These are phyloP conservation scores for Chorisops tibialis DNA, from an alignment of 2,888 invertebrate species.

Conservation along the genomic window DNA sequence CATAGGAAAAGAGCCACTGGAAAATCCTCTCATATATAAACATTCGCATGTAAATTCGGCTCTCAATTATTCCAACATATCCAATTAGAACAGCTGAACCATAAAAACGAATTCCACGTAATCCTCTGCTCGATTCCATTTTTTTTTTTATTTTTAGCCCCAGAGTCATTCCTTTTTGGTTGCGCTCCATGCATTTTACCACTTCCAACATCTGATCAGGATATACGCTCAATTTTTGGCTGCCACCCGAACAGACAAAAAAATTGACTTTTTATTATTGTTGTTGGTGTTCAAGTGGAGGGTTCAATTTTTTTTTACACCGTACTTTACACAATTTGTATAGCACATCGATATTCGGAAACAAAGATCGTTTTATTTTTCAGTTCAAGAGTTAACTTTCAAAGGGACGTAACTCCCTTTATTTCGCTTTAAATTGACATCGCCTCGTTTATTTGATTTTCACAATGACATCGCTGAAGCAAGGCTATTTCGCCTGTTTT, in stretches of 20 bases:
- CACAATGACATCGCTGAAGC: constrained; percentile 4
- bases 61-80: constrained; percentile 33
- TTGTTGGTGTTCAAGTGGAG: too few species aligned
- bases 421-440: constrained; percentile 10
- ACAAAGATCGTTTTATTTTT: not conserved
- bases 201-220: too few species aligned
- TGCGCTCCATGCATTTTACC: too few species aligned
- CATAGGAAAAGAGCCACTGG: too few species aligned
- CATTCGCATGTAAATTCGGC: constrained; percentile 31
- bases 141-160: not conserved
- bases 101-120: constrained; percentile 30
- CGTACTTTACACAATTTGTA: too few species aligned
- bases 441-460: constrained; percentile 20
- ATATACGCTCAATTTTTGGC: too few species aligned
- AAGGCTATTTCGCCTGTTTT: not conserved
- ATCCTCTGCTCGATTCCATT: constrained; percentile 23
- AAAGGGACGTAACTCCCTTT: not conserved
- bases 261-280: too few species aligned
- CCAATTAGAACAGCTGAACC: constrained; percentile 32
- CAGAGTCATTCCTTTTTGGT: not conserved
- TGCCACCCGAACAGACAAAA: too few species aligned
- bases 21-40: constrained; percentile 6
- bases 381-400: constrained; percentile 4
- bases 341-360: too few species aligned
- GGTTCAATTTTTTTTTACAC: too few species aligned